phyloP scores from a whole-genome alignment of 1,140 invertebrate genomes.

The Procambarus virginalis region DNA sequence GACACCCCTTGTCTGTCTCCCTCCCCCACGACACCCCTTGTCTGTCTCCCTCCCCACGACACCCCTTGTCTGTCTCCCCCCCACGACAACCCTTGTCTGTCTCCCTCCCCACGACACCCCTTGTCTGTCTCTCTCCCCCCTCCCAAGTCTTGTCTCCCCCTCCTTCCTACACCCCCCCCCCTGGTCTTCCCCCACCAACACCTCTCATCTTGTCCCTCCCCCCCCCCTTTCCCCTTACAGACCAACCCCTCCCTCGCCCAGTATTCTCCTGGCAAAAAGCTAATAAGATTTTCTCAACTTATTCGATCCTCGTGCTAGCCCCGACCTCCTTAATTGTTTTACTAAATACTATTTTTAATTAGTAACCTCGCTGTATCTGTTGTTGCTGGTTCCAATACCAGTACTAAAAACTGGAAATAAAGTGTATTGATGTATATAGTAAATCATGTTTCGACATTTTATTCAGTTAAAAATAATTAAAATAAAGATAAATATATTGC shows the following conservation, averaged over 20 bases:
- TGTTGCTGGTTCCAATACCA: background rate
- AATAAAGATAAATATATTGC: no score
- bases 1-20: background rate
- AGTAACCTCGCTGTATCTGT: background rate
- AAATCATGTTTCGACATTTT: background rate
- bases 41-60: no score
- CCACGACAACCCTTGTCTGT: no score
- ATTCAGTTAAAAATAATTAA: no score
- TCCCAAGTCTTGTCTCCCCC: background rate
- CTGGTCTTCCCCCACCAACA: background rate
- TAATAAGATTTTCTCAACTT: slow-evolving; percentile 39
- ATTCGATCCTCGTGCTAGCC: slow-evolving; percentile 10
- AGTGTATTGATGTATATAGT: background rate
- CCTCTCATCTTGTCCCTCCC: background rate
- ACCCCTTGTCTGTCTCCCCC: background rate
- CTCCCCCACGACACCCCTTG: background rate
- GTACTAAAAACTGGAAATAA: background rate
- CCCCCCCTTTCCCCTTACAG: background rate
- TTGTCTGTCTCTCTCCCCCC: background rate
- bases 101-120: background rate
- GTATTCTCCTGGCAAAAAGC: slow-evolving; percentile 16
- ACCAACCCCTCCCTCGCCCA: background rate
- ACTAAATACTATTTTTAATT: slow-evolving; percentile 14
- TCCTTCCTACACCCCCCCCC: background rate
- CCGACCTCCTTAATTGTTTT: slow-evolving; percentile 6